phyloP scores from a whole-genome alignment of 2,113 vertebrate genomes.

The western clawed frog (Xenopus tropicalis) region UCB_Xtro_10.0 CM004448.2:19237001-19237500 shows the following conservation, averaged over 20 bases:
- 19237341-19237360: too few relatives aligned
- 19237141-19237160: background rate
- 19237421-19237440: too few relatives aligned
- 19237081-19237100: background rate
- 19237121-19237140: background rate
- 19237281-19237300: too few relatives aligned
- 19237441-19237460: too few relatives aligned
- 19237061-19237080: background rate
- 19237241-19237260: background rate
- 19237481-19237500: too few relatives aligned
- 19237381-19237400: too few relatives aligned
- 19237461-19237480: too few relatives aligned
- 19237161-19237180: background rate
- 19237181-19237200: background rate
- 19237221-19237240: background rate
- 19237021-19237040: background rate
- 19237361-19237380: too few relatives aligned
- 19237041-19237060: background rate
- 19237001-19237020: background rate
- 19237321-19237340: too few relatives aligned
- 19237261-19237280: too few relatives aligned
- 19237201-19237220: background rate
- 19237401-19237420: too few relatives aligned
- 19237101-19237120: background rate
- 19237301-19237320: too few relatives aligned